These are phyloP conservation scores for Cossypha niveicapilla DNA, from an alignment of 2,797 vertebrate species.

Conservation along the genomic window DNA sequence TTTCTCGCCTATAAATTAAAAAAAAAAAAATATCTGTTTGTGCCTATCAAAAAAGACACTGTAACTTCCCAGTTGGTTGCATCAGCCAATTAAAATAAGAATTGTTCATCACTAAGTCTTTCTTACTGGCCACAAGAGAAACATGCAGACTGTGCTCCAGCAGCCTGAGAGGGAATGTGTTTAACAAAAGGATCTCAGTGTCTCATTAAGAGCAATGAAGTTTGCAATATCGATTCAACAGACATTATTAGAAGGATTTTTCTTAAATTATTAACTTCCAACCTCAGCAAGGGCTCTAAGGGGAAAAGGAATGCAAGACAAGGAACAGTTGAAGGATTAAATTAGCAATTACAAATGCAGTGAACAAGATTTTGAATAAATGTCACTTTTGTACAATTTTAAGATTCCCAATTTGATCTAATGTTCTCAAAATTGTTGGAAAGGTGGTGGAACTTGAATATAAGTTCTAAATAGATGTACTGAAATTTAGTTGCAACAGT, in stretches of 20 bases:
- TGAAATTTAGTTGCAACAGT: not conserved
- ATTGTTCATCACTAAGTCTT: not conserved
- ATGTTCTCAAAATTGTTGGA: not conserved
- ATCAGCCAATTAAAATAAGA: not conserved
- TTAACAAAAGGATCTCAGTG: not conserved
- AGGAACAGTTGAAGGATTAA: not conserved
- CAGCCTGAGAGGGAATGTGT: not conserved
- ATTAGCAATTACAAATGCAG: not conserved
- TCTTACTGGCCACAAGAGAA: not conserved
- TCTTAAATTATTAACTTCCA: not conserved
- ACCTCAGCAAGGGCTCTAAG: not conserved
- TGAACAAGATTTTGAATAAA: not conserved
- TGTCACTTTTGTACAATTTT: not conserved
- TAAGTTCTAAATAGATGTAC: not conserved
- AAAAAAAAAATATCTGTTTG: not conserved
- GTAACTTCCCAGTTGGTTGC: not conserved
- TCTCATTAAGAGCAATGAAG: not conserved
- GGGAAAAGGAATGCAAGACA: not conserved
- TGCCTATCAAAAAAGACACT: not conserved
- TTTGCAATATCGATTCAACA: not conserved
- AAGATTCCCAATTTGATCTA: not conserved
- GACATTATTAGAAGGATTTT: not conserved
- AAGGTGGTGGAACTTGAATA: not conserved
- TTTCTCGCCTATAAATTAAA: not conserved
- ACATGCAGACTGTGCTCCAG: not conserved